A percentile compares a stretch with the other conserved stretches of the same genome.
Conservation (phyloP, 2,113 vertebrate species). For the Orthonyx spaldingii region DNA sequence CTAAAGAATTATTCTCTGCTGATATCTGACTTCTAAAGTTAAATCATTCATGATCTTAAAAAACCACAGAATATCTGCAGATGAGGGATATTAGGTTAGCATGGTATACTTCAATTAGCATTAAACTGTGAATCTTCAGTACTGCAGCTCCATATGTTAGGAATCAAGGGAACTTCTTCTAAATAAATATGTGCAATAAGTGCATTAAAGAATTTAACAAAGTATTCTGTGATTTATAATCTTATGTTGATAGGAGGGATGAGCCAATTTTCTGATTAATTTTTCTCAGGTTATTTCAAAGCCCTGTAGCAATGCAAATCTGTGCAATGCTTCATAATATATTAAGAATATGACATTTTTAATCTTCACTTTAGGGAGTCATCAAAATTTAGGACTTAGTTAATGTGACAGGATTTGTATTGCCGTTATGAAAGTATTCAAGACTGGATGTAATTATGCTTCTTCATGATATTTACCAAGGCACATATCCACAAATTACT, state of each 20-base stretch:
- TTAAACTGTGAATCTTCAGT: background rate
- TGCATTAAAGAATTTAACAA: background rate
- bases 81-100: background rate
- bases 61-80: background rate
- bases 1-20: background rate
- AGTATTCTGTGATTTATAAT: constrained; percentile 1
- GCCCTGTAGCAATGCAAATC: constrained; percentile 15
- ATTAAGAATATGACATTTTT: constrained; percentile 36
- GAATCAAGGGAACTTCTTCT: background rate
- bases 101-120: background rate
- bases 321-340: background rate
- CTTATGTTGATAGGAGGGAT: background rate
- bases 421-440: background rate
- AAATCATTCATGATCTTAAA: background rate
- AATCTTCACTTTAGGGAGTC: constrained; percentile 29
- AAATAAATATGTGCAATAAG: background rate
- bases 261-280: constrained; percentile 24
- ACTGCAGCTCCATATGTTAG: background rate
- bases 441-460: constrained; percentile 10
- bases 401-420: constrained; percentile 31
- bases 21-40: background rate
- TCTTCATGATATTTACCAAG: background rate
- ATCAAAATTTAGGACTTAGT: constrained; percentile 21
- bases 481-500: background rate
- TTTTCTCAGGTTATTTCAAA: constrained; percentile 46